Evolutionary conservation across 2,113 vertebrate species (phyloP).

Genomic region (Dasypus novemcinctus): DNA sequence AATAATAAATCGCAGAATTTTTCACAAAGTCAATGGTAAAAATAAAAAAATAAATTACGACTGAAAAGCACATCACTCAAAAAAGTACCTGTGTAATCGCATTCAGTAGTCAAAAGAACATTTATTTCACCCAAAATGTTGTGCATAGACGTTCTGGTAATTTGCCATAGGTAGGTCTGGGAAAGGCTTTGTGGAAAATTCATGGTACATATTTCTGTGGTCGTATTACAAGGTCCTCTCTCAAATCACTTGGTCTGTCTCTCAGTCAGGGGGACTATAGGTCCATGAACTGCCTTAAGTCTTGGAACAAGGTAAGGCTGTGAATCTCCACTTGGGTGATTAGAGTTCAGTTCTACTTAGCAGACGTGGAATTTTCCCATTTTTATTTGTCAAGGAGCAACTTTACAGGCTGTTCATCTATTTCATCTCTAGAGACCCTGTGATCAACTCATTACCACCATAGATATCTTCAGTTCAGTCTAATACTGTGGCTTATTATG

Average conservation of each 20-base stretch:
- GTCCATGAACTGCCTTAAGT: neutral
- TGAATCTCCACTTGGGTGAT: neutral
- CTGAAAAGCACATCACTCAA: neutral
- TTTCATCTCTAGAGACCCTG: no score
- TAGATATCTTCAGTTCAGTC: neutral
- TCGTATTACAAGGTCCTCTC: neutral
- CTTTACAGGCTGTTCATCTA: neutral
- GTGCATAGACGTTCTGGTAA: neutral
- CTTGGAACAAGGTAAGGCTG: neutral
- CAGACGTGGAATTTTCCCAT: neutral
- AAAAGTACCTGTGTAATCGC: neutral
- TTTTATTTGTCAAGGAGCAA: neutral
- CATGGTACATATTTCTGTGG: neutral
- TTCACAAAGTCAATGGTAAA: neutral
- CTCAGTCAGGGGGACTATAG: neutral
- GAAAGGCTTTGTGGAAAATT: neutral
- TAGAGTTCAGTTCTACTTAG: neutral
- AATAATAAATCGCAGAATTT: neutral
- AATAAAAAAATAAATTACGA: neutral
- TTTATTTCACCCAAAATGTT: neutral
- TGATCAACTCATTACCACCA: neutral
- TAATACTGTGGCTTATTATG: neutral
- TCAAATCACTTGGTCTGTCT: neutral
- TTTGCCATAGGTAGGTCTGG: neutral
- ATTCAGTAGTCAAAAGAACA: neutral